Base-by-base conservation (phyloP, 2,113 vertebrate species). In the Dolichotis patagonum region DNA sequence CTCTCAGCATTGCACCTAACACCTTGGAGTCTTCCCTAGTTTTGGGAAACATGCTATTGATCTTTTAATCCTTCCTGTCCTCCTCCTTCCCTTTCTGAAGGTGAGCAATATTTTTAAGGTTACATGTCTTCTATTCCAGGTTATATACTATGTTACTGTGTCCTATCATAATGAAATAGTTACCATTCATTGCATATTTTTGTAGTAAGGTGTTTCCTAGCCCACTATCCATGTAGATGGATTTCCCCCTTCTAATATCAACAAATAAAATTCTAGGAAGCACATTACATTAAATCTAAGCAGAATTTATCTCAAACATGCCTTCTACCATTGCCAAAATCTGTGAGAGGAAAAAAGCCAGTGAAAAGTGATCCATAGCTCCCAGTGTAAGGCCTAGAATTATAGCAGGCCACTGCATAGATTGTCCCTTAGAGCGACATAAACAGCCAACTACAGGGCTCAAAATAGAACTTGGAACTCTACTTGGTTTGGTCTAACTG, bases 281-380 rank as follows among this genome's bases (percentile, higher is more conserved):
- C 73, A 52, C 49, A 77, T 69, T 75, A 69, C 63, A 58, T 89
- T 95, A 84, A 41, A 84, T 82, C 73, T 85, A 19, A 92, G 80
- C 41, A 93, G 90, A 88, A 77, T 60, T 91, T 83, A 54, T 81
- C 62, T 93, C 52, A 85, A 19, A 81, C 91, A 71, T 88, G 65
- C 41, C 46, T 88, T 87, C 58, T 90, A 77, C 67, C 41, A 35
- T n/a, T n/a, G 71, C 83, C 87, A 85, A 60, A 96, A 86, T 92
- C 58, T 82, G 41, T 49, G 81, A 85, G n/a, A 24, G 14, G 60
- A 49, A 82, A 46, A 63, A 90, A 89, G 35, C 35, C 24, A 82
- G 89, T 60, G 90, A 96, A 95, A 97, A 20, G 78, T 54, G 85
- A 97, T 96, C 89, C 43, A 1, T 22, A 38, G 62, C 94, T 75